These are phyloP conservation scores for Caenorhabditis wallacei DNA, from an alignment of 2,888 invertebrate genomes.

Conservation along the genomic window DNA sequence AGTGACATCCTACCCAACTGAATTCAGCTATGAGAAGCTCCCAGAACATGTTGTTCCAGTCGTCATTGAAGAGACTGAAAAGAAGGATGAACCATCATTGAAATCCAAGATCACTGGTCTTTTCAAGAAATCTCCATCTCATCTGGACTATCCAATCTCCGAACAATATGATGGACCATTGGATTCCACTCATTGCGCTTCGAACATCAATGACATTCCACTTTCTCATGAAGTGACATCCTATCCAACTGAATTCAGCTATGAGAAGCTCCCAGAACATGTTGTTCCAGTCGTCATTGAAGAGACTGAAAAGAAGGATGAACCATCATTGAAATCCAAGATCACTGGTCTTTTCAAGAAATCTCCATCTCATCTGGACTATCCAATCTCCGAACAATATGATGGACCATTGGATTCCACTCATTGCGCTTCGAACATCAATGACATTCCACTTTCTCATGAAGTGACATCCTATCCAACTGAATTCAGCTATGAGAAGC, in stretches of 20 bases:
- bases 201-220: slow-evolving; percentile 68
- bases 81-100: slow-evolving; percentile 50
- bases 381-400: slow-evolving; percentile 63
- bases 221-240: slow-evolving; percentile 35
- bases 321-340: slow-evolving; percentile 56
- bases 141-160: slow-evolving; percentile 70
- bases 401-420: slow-evolving; percentile 51
- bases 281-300: slow-evolving; percentile 22
- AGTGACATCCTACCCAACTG: slow-evolving; percentile 15
- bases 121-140: slow-evolving; percentile 66
- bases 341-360: slow-evolving; percentile 60
- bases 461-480: slow-evolving; percentile 68
- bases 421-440: slow-evolving; percentile 24
- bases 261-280: slow-evolving; percentile 42
- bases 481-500: slow-evolving; percentile 49
- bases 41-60: slow-evolving; percentile 31
- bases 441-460: slow-evolving; percentile 37
- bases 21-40: slow-evolving; percentile 50
- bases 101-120: slow-evolving; percentile 49
- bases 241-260: slow-evolving; percentile 43
- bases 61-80: slow-evolving; percentile 34
- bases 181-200: slow-evolving; percentile 15
- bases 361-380: slow-evolving; percentile 67
- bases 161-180: slow-evolving; percentile 65
- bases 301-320: slow-evolving; percentile 35